Percentiles rank a stretch among this genome's conserved stretches.
These are phyloP conservation scores for Lymantria monacha DNA, from an alignment of 2,888 invertebrate genomes.

Conservation along the genomic window DNA sequence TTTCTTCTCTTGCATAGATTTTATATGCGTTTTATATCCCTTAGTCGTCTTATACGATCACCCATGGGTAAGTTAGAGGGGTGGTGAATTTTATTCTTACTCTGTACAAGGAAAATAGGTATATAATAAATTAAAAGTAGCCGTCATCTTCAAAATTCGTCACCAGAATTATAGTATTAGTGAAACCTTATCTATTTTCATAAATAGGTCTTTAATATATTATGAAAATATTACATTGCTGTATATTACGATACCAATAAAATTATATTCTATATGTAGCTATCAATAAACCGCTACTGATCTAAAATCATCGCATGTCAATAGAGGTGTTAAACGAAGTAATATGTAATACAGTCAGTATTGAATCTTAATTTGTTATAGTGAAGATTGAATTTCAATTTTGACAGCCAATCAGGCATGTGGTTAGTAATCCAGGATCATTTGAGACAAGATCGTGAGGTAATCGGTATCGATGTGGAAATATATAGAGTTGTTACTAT, in stretches of 20 bases:
- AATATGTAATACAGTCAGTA: not conserved
- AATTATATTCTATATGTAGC: slow-evolving; percentile 20
- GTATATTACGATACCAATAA: slow-evolving; percentile 10
- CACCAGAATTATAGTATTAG: no score
- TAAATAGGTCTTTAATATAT: no score
- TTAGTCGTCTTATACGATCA: no score
- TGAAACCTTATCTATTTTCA: no score
- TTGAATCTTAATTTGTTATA: slow-evolving; percentile 1
- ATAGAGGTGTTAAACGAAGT: slow-evolving; percentile 36
- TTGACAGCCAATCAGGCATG: slow-evolving; percentile 18
- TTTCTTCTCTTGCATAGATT: no score
- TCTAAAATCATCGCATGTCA: slow-evolving; percentile 51
- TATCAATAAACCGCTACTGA: slow-evolving; percentile 31
- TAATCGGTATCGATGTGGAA: slow-evolving; percentile 40
- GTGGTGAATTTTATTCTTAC: no score
- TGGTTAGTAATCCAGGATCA: slow-evolving; percentile 62
- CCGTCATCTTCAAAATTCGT: no score
- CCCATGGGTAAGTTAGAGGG: no score
- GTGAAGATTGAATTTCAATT: slow-evolving; percentile 14
- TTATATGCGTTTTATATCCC: no score
- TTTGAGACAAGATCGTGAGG: slow-evolving; percentile 53
- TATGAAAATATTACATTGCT: slow-evolving; percentile 16
- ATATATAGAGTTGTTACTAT: slow-evolving; percentile 14
- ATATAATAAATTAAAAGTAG: no score
- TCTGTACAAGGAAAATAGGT: no score